Evolutionary conservation across 2,113 vertebrate species (phyloP).

Genomic region (Cebus imitator): DNA sequence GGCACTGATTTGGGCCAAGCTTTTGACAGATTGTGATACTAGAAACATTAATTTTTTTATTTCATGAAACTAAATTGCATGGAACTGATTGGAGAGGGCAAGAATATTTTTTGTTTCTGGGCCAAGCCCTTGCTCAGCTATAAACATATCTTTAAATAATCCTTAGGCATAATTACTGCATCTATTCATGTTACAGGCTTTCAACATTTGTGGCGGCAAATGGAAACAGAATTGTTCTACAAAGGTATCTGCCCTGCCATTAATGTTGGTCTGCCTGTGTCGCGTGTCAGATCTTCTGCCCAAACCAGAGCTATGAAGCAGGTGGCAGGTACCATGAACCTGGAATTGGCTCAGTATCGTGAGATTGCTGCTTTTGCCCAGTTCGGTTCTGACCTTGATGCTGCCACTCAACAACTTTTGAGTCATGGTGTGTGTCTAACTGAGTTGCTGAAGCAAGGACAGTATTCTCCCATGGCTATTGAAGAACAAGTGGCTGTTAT

Average conservation of each 20-base stretch:
- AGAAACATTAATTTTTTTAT: neutral
- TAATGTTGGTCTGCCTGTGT: constrained; percentile 98
- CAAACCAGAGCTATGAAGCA: constrained; percentile 99
- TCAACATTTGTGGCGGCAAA: neutral
- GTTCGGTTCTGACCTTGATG: constrained; percentile 97
- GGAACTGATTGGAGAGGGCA: neutral
- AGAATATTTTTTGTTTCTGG: neutral
- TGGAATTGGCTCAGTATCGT: constrained; percentile 97
- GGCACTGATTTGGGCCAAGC: neutral
- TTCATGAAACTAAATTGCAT: neutral
- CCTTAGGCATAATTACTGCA: neutral
- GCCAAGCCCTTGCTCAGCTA: neutral
- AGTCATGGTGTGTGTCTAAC: constrained; percentile 97
- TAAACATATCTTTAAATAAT: neutral
- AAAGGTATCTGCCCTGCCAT: constrained; percentile 99
- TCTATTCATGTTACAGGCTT: neutral
- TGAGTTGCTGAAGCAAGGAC: constrained; percentile 97
- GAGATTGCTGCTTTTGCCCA: constrained; percentile 98
- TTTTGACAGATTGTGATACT: neutral
- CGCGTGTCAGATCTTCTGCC: constrained; percentile 98
- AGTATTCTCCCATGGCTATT: constrained; percentile 98
- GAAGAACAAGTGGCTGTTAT: constrained; percentile 98
- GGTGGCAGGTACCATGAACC: constrained; percentile 99
- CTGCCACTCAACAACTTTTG: constrained; percentile 96
- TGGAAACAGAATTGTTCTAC: constrained; percentile 98